These are phyloP conservation scores for Psophia crepitans DNA, from an alignment of 2,113 vertebrate species.

Conservation along the genomic window DNA sequence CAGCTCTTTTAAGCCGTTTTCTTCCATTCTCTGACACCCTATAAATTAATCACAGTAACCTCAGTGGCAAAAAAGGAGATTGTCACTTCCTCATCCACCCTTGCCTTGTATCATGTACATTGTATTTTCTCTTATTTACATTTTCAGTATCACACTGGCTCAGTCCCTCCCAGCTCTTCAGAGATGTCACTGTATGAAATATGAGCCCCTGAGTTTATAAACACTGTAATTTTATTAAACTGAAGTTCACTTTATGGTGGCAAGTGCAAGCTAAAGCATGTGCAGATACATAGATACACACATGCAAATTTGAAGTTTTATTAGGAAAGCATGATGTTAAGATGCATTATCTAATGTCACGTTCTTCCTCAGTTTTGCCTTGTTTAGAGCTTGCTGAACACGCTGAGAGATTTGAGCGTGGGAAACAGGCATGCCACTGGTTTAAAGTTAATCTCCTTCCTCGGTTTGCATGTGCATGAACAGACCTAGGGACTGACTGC, in stretches of 20 bases:
- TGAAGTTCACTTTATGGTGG: background rate
- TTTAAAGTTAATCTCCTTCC: background rate
- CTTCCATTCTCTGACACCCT: background rate
- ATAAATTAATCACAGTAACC: background rate
- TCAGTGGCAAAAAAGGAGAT: background rate
- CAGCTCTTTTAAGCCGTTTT: background rate
- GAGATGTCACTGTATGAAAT: background rate
- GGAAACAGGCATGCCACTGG: background rate
- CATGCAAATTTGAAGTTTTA: background rate
- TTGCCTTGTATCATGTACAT: background rate
- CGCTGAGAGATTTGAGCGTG: background rate
- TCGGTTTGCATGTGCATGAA: background rate
- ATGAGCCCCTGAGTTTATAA: background rate
- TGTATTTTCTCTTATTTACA: background rate
- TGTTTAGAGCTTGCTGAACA: background rate
- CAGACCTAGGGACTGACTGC: background rate
- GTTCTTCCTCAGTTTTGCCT: background rate
- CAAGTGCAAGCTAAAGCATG: background rate
- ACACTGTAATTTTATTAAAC: background rate
- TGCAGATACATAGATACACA: background rate
- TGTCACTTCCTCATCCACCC: background rate
- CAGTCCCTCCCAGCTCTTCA: background rate
- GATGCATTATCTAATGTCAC: background rate
- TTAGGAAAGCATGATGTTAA: background rate
- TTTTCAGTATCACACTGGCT: background rate